Base-by-base conservation (phyloP, 1,140 invertebrate genomes). In the Tetragnatha versicolor region DNA sequence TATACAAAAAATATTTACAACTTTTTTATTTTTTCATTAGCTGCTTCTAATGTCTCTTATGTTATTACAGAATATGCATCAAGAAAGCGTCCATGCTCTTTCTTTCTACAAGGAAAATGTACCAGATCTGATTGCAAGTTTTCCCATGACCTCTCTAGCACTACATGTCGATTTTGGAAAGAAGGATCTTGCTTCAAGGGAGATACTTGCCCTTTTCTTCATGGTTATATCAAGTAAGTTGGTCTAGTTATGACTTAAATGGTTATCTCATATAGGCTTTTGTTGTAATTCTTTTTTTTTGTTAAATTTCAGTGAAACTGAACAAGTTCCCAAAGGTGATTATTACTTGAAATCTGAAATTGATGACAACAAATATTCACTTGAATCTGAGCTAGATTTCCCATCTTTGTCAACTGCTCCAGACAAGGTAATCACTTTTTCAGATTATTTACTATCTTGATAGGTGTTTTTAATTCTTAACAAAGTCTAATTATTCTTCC, bases 151-250 rank as follows among this genome's bases (percentile, higher is more conserved):
- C 82, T 89, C 29, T 84, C 85, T 9, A 84, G 83, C 53, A 88
- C 89, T 27, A 88, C 88, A 35, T 89, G 88, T 82, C 82, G 87
- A 55, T 89, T 88, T 81, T 89, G 88, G 88, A 84, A 80, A 63
- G 85, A 86, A 75, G 83, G 83, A 61, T 83, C 82, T 61, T 86
- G 85, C 68, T 83, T 86, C 33, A 89, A 89, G 82, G 88, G 87
- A 22, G 82, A 83, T 12, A 85, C 86, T 29, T 89, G 88, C 83
- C 88, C 88, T 25, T 89, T 88, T 81, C 83, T 88, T 45, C 88
- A 89, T 83, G 87, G 87, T 35, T 88, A 87, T 81, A 80, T 81
- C 27, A 76, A 47, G 39, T 72, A 53, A 58, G 31, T 29, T 66
- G n/a, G 20, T n/a, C 10, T 20, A 27, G n/a, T 20, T 22, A 39